phyloP scores from a whole-genome alignment of 2,888 invertebrate genomes.

The Drosophila merina region DNA sequence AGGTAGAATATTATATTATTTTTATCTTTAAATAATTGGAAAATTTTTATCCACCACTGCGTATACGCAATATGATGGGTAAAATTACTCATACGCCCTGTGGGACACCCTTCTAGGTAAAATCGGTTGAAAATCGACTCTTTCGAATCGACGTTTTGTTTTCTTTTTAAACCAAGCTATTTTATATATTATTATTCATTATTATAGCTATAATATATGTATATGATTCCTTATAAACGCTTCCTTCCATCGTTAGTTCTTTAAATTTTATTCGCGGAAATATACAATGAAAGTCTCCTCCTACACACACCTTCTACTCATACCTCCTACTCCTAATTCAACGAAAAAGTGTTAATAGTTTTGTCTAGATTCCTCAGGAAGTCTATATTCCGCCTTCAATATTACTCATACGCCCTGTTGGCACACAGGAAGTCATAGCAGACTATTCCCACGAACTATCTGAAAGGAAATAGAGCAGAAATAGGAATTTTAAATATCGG shows the following conservation, averaged over 20 bases:
- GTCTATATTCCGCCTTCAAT: not conserved
- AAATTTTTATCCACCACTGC: not conserved
- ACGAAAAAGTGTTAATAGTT: not conserved
- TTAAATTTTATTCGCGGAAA: not conserved
- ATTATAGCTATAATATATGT: too few relatives aligned
- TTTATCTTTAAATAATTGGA: too few relatives aligned
- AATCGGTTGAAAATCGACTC: too few relatives aligned
- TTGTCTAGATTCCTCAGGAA: not conserved
- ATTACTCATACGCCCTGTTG: slow-evolving; percentile 49
- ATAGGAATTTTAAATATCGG: not conserved
- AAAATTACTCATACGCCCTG: too few relatives aligned
- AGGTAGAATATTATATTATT: too few relatives aligned
- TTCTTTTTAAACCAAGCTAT: too few relatives aligned
- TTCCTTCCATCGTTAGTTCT: not conserved
- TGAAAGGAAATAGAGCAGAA: not conserved
- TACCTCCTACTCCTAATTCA: not conserved
- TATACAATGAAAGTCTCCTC: not conserved
- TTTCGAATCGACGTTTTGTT: too few relatives aligned
- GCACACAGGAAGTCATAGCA: slow-evolving; percentile 26
- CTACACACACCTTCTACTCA: not conserved
- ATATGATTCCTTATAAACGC: too few relatives aligned
- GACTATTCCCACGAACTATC: slow-evolving; percentile 1
- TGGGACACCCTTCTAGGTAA: too few relatives aligned
- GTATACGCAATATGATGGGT: too few relatives aligned
- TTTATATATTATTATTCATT: too few relatives aligned